Evolutionary conservation across 2,888 invertebrate genomes (phyloP).

Genomic region (Eupsilia transversa): DNA sequence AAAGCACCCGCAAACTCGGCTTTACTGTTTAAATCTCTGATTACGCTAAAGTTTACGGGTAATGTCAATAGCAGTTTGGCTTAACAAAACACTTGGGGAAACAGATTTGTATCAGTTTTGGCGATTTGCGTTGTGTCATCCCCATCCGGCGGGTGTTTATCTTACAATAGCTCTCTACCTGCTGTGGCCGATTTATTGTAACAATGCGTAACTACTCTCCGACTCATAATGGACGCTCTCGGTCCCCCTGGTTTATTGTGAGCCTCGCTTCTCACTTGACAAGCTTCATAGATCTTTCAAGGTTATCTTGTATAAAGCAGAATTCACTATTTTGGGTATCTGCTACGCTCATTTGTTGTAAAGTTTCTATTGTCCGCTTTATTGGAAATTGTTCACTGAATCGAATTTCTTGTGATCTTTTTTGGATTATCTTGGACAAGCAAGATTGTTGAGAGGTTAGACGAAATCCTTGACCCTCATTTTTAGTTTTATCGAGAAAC

Average conservation of each 20-base stretch:
- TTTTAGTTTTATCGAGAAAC: constrained; percentile 72
- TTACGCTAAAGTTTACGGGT: constrained; percentile 58
- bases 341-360: constrained; percentile 32
- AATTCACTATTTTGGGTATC: constrained; percentile 29
- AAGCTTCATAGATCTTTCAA: constrained; percentile 56
- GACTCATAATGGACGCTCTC: constrained; percentile 64
- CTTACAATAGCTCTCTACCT: constrained; percentile 80
- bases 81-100: constrained; percentile 68
- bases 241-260: constrained; percentile 62
- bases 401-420: constrained; percentile 15
- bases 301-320: constrained; percentile 50
- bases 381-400: constrained; percentile 8
- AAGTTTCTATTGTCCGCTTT: constrained; percentile 28
- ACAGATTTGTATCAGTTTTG: constrained; percentile 73
- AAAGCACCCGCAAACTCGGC: constrained; percentile 42
- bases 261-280: constrained; percentile 50
- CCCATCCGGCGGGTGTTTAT: constrained; percentile 69
- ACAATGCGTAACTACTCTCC: constrained; percentile 72
- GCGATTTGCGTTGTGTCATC: constrained; percentile 74
- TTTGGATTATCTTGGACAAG: not conserved
- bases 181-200: constrained; percentile 70
- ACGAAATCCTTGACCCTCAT: constrained; percentile 75
- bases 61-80: constrained; percentile 72
- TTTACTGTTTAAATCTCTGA: constrained; percentile 58
- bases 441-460: constrained; percentile 52